Evolutionary conservation across 2,888 invertebrate species (phyloP).

Genomic region (Artemia sinica): DNA sequence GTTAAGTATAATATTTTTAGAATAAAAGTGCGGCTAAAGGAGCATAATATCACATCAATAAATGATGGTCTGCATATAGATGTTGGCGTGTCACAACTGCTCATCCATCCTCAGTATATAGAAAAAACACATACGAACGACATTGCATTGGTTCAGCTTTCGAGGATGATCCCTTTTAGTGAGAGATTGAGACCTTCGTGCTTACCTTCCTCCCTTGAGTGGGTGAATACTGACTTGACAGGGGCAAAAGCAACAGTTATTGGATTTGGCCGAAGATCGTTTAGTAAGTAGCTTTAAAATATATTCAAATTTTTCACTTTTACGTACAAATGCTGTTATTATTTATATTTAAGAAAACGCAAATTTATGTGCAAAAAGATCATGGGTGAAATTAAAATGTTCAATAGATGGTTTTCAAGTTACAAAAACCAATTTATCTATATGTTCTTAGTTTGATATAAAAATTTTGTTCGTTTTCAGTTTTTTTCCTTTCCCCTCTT

Average conservation of each 20-base stretch:
- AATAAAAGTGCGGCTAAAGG: slow-evolving; percentile 2
- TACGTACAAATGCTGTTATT: too few relatives aligned
- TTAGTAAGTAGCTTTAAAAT: neutral
- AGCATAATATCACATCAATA: neutral
- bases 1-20: neutral
- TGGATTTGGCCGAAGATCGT: neutral
- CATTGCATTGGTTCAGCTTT: neutral
- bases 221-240: neutral
- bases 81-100: neutral
- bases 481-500: too few relatives aligned
- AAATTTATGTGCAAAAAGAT: too few relatives aligned
- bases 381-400: too few relatives aligned
- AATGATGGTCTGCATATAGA: neutral
- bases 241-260: neutral
- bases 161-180: neutral
- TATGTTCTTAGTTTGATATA: too few relatives aligned
- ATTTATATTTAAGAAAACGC: too few relatives aligned
- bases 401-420: too few relatives aligned
- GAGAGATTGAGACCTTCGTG: slow-evolving; percentile 1
- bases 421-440: too few relatives aligned
- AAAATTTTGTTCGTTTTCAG: too few relatives aligned
- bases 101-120: neutral
- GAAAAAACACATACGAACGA: neutral
- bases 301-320: too few relatives aligned
- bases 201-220: neutral